Percentiles rank a stretch among this genome's conserved stretches.
Conservation (phyloP, 2,888 invertebrate genomes). For the Andrena chrysosceles region DNA sequence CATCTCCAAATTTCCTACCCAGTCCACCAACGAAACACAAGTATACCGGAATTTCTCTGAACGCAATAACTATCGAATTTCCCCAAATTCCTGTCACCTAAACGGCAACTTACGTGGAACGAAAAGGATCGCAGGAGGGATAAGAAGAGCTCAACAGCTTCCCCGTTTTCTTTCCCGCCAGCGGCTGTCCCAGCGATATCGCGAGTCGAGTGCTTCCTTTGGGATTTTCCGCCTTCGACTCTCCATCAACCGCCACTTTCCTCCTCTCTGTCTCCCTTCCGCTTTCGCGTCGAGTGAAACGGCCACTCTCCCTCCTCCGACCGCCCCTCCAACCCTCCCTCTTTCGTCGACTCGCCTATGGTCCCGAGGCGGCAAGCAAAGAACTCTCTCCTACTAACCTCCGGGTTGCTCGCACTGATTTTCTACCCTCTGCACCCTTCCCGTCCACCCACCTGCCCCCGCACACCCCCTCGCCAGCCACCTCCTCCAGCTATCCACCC, state of each 20-base stretch:
- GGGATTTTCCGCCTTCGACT: conserved; percentile 78
- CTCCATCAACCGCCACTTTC: conserved; percentile 60
- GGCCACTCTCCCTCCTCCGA: conserved; percentile 19
- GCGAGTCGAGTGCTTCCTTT: conserved; percentile 82
- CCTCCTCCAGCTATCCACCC: conserved; percentile 53
- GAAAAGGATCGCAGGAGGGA: neutral
- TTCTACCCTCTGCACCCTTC: conserved; percentile 73
- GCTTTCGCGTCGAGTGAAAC: conserved; percentile 28
- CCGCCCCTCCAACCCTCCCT: conserved; percentile 48
- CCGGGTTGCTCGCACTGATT: conserved; percentile 74
- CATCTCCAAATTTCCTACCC: too few relatives aligned
- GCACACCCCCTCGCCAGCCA: conserved; percentile 42
- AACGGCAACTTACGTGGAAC: conserved; percentile 5
- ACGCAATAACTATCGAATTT: too few relatives aligned
- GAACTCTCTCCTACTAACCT: conserved; percentile 74
- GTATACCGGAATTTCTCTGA: too few relatives aligned
- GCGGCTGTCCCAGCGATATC: conserved; percentile 80
- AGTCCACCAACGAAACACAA: too few relatives aligned
- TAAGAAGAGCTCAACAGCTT: conserved; percentile 23
- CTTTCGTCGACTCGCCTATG: conserved; percentile 61
- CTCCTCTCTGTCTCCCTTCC: conserved; percentile 33
- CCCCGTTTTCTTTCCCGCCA: conserved; percentile 39
- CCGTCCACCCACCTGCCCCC: conserved; percentile 41
- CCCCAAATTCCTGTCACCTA: neutral
- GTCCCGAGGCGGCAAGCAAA: conserved; percentile 75